A percentile compares a stretch with the other conserved stretches of the same genome.
These are phyloP conservation scores for Gymnogyps californianus DNA, from an alignment of 2,113 vertebrate genomes.

Conservation along the genomic window DNA sequence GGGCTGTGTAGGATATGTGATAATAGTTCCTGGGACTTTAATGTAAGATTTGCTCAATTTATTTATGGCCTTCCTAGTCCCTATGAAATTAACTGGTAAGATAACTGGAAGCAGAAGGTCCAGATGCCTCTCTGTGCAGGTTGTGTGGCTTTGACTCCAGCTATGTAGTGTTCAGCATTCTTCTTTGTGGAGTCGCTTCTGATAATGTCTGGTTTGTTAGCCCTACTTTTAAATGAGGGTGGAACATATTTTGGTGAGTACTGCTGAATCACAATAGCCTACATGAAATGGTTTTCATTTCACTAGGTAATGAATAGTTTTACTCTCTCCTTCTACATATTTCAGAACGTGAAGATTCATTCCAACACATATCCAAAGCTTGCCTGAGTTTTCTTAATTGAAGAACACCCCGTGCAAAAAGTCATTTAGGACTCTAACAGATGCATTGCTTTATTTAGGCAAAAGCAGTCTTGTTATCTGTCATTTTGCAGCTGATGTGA, in stretches of 20 bases:
- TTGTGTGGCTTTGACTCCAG: not conserved
- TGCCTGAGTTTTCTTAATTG: not conserved
- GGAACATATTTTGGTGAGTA: slow-evolving; percentile 3
- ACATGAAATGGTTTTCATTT: not conserved
- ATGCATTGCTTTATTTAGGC: slow-evolving; percentile 60
- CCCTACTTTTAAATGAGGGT: not conserved
- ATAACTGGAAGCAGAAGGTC: not conserved
- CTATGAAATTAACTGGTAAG: not conserved
- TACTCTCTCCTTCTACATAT: not conserved
- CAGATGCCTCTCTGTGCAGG: not conserved
- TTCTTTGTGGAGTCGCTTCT: not conserved
- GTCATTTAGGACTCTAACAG: not conserved
- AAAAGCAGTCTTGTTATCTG: slow-evolving; percentile 33
- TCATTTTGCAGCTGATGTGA: slow-evolving; percentile 56
- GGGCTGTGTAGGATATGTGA: not conserved
- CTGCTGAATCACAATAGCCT: not conserved
- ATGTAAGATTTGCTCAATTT: not conserved
- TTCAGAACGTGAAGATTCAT: not conserved
- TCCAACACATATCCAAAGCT: not conserved
- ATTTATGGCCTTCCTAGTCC: not conserved
- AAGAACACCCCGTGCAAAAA: slow-evolving; percentile 8
- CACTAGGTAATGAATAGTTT: not conserved
- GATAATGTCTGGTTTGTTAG: not conserved
- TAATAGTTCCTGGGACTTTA: not conserved
- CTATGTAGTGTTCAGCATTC: not conserved